Evolutionary conservation across 64 coral and sea anemone species (phyloP).

Genomic region (Acropora yongei): DNA sequence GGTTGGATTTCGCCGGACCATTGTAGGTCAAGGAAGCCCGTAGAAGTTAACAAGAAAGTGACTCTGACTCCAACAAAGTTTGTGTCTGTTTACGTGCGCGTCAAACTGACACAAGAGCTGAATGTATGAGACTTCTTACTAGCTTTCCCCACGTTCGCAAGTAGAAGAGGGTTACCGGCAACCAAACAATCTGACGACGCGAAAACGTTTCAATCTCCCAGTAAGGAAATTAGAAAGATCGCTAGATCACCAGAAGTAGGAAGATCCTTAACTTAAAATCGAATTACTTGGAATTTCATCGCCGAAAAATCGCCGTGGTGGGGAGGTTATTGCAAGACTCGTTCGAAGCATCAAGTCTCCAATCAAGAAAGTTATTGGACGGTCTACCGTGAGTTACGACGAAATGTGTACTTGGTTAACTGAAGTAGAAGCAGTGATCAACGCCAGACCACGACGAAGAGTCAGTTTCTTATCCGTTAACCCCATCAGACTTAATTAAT

Average conservation of each 20-base stretch:
- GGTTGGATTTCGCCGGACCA: conserved; percentile 19
- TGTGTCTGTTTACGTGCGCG: too few species aligned
- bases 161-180: background rate
- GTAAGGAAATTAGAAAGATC: too few species aligned
- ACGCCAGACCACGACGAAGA: conserved; percentile 14
- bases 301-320: conserved; percentile 39
- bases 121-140: background rate
- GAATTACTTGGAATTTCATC: conserved; percentile 49
- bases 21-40: too few species aligned
- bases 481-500: background rate
- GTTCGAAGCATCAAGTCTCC: conserved; percentile 29
- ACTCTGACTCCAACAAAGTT: too few species aligned
- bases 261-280: background rate
- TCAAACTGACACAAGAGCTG: too few species aligned
- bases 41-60: too few species aligned
- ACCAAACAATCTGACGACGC: background rate
- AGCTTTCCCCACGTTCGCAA: background rate
- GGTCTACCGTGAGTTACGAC: background rate
- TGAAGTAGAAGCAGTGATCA: conserved; percentile 39
- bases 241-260: too few species aligned
- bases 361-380: conserved; percentile 39
- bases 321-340: conserved; percentile 46
- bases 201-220: too few species aligned
- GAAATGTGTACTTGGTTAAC: background rate
- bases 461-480: background rate